phyloP scores from a whole-genome alignment of 2,797 vertebrate species.

The Mergus octosetaceus region DNA sequence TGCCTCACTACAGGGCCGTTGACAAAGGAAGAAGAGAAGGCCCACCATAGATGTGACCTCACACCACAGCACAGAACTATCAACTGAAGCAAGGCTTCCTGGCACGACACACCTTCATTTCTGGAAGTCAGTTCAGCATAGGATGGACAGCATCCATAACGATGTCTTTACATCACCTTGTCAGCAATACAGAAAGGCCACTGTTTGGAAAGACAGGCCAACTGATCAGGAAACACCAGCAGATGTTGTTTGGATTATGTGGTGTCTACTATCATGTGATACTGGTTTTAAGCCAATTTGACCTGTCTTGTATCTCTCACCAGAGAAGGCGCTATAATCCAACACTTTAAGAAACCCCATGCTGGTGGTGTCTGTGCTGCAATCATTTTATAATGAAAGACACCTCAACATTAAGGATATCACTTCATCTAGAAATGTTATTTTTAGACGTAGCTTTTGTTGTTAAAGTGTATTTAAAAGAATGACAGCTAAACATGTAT shows the following conservation, averaged over 20 bases:
- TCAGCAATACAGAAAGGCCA: background rate
- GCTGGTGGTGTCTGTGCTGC: background rate
- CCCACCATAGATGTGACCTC: background rate
- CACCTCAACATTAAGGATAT: background rate
- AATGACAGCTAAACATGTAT: background rate
- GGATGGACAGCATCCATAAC: background rate
- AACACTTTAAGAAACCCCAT: background rate
- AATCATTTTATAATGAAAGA: background rate
- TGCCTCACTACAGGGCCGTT: background rate
- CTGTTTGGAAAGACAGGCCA: background rate
- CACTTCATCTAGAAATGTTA: background rate
- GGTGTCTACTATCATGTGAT: background rate
- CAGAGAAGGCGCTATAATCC: background rate
- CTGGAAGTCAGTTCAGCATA: background rate
- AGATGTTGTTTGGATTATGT: background rate
- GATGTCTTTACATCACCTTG: background rate
- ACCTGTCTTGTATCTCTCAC: background rate
- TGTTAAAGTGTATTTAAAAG: background rate
- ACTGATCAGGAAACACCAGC: background rate
- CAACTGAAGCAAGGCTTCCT: accelerated
- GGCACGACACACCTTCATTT: background rate
- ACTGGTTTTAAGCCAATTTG: background rate
- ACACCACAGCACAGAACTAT: background rate
- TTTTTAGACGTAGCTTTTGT: background rate
- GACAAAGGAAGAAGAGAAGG: background rate